Percentiles rank a stretch among this genome's conserved stretches.
These are phyloP conservation scores for Metridium senile DNA, from an alignment of 92 coral and sea anemone genomes.

Conservation along the genomic window DNA sequence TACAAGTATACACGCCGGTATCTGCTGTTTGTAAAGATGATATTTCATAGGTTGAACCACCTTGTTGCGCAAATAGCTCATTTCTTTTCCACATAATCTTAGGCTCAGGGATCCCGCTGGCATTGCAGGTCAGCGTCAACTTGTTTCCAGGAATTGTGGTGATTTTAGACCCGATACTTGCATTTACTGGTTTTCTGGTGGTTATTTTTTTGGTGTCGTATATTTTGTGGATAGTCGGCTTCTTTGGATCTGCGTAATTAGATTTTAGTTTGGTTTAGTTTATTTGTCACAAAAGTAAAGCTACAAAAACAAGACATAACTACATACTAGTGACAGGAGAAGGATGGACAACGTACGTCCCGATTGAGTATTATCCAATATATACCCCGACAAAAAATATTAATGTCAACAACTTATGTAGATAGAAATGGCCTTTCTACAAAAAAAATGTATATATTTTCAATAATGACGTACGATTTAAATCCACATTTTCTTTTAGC, in stretches of 20 bases:
- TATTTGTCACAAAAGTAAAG: too few species aligned
- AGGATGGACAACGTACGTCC: too few species aligned
- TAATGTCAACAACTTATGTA: too few species aligned
- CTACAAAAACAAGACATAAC: too few species aligned
- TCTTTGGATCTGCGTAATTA: slow-evolving; percentile 62
- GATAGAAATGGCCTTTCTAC: too few species aligned
- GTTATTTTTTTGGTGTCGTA: slow-evolving; percentile 31
- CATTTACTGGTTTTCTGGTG: slow-evolving; percentile 39
- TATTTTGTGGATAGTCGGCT: slow-evolving; percentile 61
- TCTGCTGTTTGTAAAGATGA: slow-evolving; percentile 50
- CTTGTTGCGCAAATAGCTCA: slow-evolving; percentile 32
- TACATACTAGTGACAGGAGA: too few species aligned
- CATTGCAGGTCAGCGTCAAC: slow-evolving; percentile 71
- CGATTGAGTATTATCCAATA: too few species aligned
- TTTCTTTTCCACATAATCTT: slow-evolving; percentile 65
- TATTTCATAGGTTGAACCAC: slow-evolving; percentile 37
- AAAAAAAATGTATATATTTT: too few species aligned
- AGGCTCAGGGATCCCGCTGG: slow-evolving; percentile 73
- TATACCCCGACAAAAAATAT: too few species aligned
- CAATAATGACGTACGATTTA: too few species aligned
- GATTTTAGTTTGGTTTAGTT: not conserved
- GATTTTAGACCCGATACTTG: slow-evolving; percentile 60
- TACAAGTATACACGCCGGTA: slow-evolving; percentile 79
- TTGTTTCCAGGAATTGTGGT: slow-evolving; percentile 74
- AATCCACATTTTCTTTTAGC: too few species aligned